Base-by-base conservation (phyloP, 2,888 invertebrate species). In the Steinernema scapterisci region DNA sequence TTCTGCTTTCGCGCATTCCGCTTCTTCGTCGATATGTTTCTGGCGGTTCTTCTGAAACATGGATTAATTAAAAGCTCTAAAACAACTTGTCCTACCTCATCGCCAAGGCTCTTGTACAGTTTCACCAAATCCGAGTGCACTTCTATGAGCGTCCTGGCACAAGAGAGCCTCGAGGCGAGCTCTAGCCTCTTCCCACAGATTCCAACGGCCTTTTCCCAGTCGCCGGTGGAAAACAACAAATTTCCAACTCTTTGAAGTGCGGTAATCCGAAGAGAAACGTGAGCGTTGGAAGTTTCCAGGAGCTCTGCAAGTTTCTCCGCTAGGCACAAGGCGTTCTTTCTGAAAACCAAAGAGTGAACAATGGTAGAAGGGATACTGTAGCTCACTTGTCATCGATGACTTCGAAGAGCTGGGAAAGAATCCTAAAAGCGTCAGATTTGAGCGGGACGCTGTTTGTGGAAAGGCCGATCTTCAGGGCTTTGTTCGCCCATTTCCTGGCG, bases 131-230 rank as follows among this genome's bases (percentile, higher is more conserved):
- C 46, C 9, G 72, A 56, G 72, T 72, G 70, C 13, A 45, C 72
- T 27, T 52, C 51, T 19, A 74, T 70, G 16, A 45, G 45, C 11
- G 43, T 71, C 27, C 31, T 46, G 31, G 21, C 45, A 23, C 63
- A 44, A 11, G 38, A 51, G 13, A 45, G 11, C 21, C 77, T 72
- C 9, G 43, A 71, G 21, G 54, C 44, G 25, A 76, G 52, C 45
- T 46, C 23, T 43, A 76, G 54, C 43, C 70, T 31, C 48, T 77
- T 72, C 63, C 25, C 25, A 19, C 52, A 43, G 13, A 70, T 56
- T 27, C 52, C 46, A n/a, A 76, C 21, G 25, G 77, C 56, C 9
- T 25, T 48, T 54, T 76, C 72, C 71, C 56, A 76, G 43, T 76
- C 56, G 25, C 76, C 76, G 19, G 52, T 70, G 43, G 48, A 51